phyloP scores from a whole-genome alignment of 2,113 vertebrate species.

The Labeo catla region DNA sequence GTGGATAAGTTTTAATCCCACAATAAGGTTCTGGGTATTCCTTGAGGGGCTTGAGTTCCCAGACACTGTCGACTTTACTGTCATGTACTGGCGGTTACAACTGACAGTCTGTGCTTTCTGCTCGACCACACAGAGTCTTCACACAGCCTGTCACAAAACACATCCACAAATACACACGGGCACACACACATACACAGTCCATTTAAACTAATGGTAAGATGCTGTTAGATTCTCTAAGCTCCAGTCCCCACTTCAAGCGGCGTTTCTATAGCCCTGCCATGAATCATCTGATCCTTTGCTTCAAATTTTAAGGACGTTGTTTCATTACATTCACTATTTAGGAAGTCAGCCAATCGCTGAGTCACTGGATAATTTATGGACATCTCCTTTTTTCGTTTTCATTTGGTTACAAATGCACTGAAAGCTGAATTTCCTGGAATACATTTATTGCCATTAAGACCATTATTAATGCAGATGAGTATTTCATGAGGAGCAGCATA shows the following conservation, averaged over 20 bases:
- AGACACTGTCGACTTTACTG: slow-evolving; percentile 34
- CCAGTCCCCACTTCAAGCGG: neutral
- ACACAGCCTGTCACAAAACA: slow-evolving; percentile 1
- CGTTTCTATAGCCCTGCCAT: neutral
- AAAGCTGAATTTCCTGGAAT: slow-evolving; percentile 54
- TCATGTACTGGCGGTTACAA: slow-evolving; percentile 46
- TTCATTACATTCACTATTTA: slow-evolving; percentile 30
- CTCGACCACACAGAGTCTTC: neutral
- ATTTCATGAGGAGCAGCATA: slow-evolving; percentile 54
- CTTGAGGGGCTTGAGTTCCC: slow-evolving; percentile 21
- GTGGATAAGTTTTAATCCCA: slow-evolving; percentile 18
- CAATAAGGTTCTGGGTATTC: slow-evolving; percentile 20
- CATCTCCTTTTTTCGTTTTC: slow-evolving; percentile 45
- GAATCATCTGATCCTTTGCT: slow-evolving; percentile 1
- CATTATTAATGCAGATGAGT: slow-evolving; percentile 65
- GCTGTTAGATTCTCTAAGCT: neutral
- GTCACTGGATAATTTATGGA: slow-evolving; percentile 59
- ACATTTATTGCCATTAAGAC: slow-evolving; percentile 64
- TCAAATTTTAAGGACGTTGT: slow-evolving; percentile 42
- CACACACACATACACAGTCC: slow-evolving; percentile 3
- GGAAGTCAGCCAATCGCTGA: slow-evolving; percentile 39
- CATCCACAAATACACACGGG: neutral
- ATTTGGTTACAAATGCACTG: slow-evolving; percentile 45
- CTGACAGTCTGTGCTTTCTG: slow-evolving; percentile 38
- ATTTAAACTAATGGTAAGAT: slow-evolving; percentile 32